Conservation (phyloP, 2,797 vertebrate genomes). For the Periparus ater region DNA sequence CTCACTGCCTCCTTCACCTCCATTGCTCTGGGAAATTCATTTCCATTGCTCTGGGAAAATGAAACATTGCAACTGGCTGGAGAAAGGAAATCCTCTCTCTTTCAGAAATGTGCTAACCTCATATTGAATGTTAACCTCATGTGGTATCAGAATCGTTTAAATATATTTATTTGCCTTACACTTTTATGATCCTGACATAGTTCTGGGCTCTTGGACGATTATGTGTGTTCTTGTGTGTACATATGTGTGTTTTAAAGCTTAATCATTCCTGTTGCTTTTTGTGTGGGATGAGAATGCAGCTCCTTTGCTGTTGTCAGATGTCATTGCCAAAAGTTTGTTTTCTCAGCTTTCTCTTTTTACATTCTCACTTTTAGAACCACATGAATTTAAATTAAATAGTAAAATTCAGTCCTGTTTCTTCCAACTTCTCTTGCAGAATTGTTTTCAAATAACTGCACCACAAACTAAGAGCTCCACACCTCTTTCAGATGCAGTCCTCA, state of each 20-base stretch:
- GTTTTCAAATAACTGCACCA: background rate
- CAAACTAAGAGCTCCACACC: background rate
- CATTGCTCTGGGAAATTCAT: background rate
- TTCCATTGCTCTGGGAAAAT: background rate
- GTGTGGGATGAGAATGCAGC: background rate
- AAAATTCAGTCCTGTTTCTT: background rate
- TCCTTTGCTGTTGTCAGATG: background rate
- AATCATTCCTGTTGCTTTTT: slow-evolving; percentile 23
- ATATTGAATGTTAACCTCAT: background rate
- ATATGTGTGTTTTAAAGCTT: slow-evolving; percentile 31
- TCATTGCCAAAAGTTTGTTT: slow-evolving; percentile 26
- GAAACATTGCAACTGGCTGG: background rate
- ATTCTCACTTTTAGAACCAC: background rate
- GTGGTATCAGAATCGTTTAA: background rate
- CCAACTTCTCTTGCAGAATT: background rate
- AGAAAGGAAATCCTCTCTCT: background rate
- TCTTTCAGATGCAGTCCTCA: background rate
- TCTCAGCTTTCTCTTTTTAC: slow-evolving; percentile 2
- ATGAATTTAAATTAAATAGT: background rate
- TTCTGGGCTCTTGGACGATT: slow-evolving; percentile 3
- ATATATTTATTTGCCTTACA: background rate
- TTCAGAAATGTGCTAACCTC: slow-evolving; percentile 7
- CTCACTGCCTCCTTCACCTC: background rate
- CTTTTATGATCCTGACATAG: background rate
- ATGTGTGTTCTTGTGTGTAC: background rate